phyloP scores from a whole-genome alignment of 1,140 invertebrate genomes.

The Saccostrea echinata region DNA sequence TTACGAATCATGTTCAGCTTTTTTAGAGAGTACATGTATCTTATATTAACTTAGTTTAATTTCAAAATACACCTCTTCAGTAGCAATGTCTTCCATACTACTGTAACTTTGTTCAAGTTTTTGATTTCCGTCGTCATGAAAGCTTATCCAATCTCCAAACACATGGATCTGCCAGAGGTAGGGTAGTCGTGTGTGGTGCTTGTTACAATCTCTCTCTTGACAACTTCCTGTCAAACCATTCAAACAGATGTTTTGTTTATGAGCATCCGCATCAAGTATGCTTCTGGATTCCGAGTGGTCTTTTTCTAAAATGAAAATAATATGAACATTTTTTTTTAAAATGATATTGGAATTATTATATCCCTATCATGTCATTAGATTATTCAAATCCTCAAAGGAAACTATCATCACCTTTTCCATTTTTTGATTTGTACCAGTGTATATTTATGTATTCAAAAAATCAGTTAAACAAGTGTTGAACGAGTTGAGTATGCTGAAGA shows the following conservation, averaged over 20 bases:
- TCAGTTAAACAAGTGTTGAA: too few species aligned
- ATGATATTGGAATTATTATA: neutral
- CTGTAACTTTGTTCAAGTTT: constrained; percentile 31
- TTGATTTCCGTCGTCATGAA: constrained; percentile 33
- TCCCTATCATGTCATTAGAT: too few species aligned
- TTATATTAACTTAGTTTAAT: too few species aligned
- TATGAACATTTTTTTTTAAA: neutral
- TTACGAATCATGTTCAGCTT: too few species aligned
- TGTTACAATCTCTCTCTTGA: neutral
- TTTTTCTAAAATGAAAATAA: neutral
- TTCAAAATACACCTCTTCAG: neutral
- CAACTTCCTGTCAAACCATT: neutral
- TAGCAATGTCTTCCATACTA: neutral
- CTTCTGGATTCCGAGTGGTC: neutral
- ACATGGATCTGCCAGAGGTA: constrained; percentile 45
- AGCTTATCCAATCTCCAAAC: constrained; percentile 22
- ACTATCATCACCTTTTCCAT: too few species aligned
- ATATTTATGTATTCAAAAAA: too few species aligned
- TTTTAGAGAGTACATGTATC: too few species aligned
- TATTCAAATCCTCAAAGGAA: too few species aligned
- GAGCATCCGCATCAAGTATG: neutral
- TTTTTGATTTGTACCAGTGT: too few species aligned
- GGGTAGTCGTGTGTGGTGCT: constrained; percentile 22
- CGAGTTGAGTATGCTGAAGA: too few species aligned
- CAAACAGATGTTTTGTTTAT: constrained; percentile 29